Base-by-base conservation (phyloP, 1,140 invertebrate genomes). In the Lasioglossum albipes region DNA sequence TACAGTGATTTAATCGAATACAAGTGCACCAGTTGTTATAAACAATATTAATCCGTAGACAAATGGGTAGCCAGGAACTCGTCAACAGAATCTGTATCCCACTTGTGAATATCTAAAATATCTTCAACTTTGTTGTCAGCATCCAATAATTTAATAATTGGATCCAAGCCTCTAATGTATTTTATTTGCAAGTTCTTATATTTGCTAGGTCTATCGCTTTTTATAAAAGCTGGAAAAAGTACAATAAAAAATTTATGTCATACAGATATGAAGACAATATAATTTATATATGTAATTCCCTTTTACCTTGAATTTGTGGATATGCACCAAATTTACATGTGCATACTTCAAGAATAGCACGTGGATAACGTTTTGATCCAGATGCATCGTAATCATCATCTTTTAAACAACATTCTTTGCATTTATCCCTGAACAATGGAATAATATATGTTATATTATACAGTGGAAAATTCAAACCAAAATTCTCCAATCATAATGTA, bases 81-180 rank as follows among this genome's bases (percentile, higher is more conserved):
- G 93, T 98, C 97, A 1, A 99, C 96, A 16, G 98, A 97, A 90
- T 99, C 98, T 9, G 98, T 99, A 91, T 99, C 97, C 98, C 98
- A 99, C 91, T 98, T 98, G 84, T 98, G 97, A 91, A 99, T 99
- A 59, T 98, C 97, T 6, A 99, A 95, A 66, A 96, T 96, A 90
- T 98, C 97, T 92, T 96, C 95, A 20, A 98, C 94, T 90, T 97
- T 96, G 42, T 96, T 96, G 89, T 96, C 96, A 71, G 95, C 96
- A 91, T 99, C 96, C 80, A 97, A 94, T 41, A 99, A 92, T 91
- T 98, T 98, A 57, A 99, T 98, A 67, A 98, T 96, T 6, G 98
- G 98, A 94, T 99, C 98, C 66, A 98, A 93, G 36, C 98, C 98
- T 77, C 97, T 95, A 0, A 98, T 96, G 91, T 99, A 99, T 89